A percentile compares a stretch with the other conserved stretches of the same genome.
These are phyloP conservation scores for Hydrotaea cyrtoneurina DNA, from an alignment of 2,888 invertebrate genomes.

Conservation along the genomic window DNA sequence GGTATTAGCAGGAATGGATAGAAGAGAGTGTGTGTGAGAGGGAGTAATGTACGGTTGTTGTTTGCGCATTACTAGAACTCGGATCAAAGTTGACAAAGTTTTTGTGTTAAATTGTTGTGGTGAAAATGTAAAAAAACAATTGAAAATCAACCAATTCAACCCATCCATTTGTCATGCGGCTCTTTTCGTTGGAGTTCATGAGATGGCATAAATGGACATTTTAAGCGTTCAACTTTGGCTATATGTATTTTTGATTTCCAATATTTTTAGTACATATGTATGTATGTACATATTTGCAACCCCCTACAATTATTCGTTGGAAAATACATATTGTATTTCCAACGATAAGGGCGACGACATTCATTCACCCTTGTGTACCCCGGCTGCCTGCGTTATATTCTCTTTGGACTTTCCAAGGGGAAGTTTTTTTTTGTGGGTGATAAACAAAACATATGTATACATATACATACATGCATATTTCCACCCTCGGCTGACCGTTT, in stretches of 20 bases:
- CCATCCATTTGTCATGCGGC: too few relatives aligned
- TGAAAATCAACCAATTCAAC: too few relatives aligned
- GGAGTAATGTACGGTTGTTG: neutral
- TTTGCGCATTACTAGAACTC: constrained; percentile 1
- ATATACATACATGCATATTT: neutral
- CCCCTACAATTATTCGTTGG: neutral
- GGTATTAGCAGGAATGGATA: neutral
- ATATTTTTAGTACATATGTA: neutral
- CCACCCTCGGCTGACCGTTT: neutral
- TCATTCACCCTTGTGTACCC: constrained; percentile 35
- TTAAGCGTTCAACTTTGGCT: neutral
- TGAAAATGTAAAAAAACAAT: too few relatives aligned
- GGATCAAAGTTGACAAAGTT: neutral
- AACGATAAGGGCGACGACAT: constrained; percentile 25
- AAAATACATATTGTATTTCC: constrained; percentile 6
- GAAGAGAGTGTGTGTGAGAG: neutral
- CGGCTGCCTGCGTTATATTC: neutral
- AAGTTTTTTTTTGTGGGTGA: neutral
- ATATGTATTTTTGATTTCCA: neutral
- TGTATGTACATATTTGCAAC: too few relatives aligned
- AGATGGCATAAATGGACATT: too few relatives aligned
- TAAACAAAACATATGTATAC: neutral
- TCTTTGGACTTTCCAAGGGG: constrained; percentile 9
- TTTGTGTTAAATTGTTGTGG: neutral
- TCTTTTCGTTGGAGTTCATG: too few relatives aligned